phyloP scores from a whole-genome alignment of 2,797 vertebrate genomes.

The Chaunax sp. region DNA sequence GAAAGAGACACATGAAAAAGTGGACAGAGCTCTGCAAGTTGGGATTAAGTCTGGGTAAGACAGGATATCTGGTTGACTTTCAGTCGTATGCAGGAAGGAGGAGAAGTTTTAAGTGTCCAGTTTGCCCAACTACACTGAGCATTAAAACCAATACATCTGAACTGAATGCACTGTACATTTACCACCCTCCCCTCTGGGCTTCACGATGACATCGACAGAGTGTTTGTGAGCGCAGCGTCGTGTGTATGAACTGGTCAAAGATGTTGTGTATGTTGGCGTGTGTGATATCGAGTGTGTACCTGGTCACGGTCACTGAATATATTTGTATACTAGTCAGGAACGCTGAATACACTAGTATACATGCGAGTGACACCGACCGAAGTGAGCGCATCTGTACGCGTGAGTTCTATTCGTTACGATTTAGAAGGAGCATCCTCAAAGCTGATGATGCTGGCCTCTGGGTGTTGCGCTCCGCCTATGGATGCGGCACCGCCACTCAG shows the following conservation, averaged over 20 bases:
- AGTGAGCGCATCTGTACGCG: slow-evolving; percentile 32
- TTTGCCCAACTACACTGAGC: slow-evolving; percentile 40
- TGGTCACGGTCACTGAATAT: slow-evolving; percentile 52
- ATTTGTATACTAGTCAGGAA: slow-evolving; percentile 54
- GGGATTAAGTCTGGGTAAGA: slow-evolving; percentile 36
- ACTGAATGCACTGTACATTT: slow-evolving; percentile 60
- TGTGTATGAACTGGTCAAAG: slow-evolving; percentile 49
- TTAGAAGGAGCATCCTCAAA: slow-evolving; percentile 91
- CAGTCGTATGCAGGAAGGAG: slow-evolving; percentile 29
- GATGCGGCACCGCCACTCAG: slow-evolving; percentile 63
- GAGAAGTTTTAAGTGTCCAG: slow-evolving; percentile 28
- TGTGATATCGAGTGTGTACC: slow-evolving; percentile 40
- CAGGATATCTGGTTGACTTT: slow-evolving; percentile 45
- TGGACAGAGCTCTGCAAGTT: slow-evolving; percentile 50
- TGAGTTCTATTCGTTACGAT: slow-evolving; percentile 82
- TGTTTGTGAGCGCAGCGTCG: slow-evolving; percentile 36
- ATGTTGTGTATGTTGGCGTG: slow-evolving; percentile 34
- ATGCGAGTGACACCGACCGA: slow-evolving; percentile 46
- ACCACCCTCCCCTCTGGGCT: slow-evolving; percentile 25
- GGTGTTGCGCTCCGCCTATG: slow-evolving; percentile 67
- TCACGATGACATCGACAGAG: slow-evolving; percentile 43
- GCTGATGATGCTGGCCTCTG: slow-evolving; percentile 94
- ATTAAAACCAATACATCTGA: slow-evolving; percentile 55
- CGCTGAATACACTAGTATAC: slow-evolving; percentile 51
- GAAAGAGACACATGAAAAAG: slow-evolving; percentile 55